phyloP scores from a whole-genome alignment of 2,797 vertebrate species.

The Centroberyx gerrardi region DNA sequence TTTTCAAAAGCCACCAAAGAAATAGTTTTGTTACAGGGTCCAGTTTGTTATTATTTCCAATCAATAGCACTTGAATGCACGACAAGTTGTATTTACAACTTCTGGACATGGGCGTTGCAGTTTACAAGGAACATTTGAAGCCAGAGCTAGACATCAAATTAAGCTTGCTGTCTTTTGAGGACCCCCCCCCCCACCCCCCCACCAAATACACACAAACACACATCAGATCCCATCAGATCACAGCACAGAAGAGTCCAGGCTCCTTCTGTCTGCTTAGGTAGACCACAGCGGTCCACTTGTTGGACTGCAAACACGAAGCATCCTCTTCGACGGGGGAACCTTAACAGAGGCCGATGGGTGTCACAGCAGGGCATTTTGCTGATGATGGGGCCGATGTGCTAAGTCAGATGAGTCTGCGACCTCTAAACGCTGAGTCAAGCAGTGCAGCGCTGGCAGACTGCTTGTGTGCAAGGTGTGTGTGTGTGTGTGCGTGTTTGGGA shows the following conservation, averaged over 20 bases:
- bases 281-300: constrained; percentile 58
- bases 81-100: constrained; percentile 27
- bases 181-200: too few relatives aligned
- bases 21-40: too few relatives aligned
- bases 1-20: too few relatives aligned
- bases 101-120: too few relatives aligned
- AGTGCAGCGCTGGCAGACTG: constrained; percentile 28
- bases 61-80: constrained; percentile 28
- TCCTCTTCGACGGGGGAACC: constrained; percentile 41
- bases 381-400: constrained; percentile 57
- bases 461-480: constrained; percentile 40
- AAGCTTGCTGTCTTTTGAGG: too few relatives aligned
- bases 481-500: constrained; percentile 1
- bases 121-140: too few relatives aligned
- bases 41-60: constrained; percentile 16
- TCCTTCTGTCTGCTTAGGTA: constrained; percentile 60
- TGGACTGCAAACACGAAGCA: constrained; percentile 51
- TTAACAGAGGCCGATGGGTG: constrained; percentile 69
- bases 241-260: constrained; percentile 44
- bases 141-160: too few relatives aligned
- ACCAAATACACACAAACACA: constrained; percentile 16
- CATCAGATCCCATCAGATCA: constrained; percentile 59
- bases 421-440: constrained; percentile 50
- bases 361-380: constrained; percentile 56
- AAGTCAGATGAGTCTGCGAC: constrained; percentile 56